A percentile compares a stretch with the other conserved stretches of the same genome.
These are phyloP conservation scores for Sepioteuthis lessoniana DNA, from an alignment of 2,888 invertebrate genomes.

Conservation along the genomic window DNA sequence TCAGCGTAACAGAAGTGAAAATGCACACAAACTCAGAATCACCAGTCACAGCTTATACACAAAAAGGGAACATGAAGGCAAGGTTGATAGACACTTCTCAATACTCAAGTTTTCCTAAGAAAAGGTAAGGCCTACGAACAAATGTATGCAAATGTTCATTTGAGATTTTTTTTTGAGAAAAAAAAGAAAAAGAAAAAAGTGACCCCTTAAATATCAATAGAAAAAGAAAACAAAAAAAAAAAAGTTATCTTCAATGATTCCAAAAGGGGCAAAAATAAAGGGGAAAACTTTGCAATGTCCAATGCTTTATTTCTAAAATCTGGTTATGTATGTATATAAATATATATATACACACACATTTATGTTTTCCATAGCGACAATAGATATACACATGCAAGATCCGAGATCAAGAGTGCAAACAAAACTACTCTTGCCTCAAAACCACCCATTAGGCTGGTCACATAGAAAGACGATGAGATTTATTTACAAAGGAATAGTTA, in stretches of 20 bases:
- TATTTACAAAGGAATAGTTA: conserved; percentile 44
- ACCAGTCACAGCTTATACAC: not conserved
- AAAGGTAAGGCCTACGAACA: not conserved
- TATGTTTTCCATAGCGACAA: conserved; percentile 45
- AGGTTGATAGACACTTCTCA: not conserved
- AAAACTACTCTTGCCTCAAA: conserved; percentile 38
- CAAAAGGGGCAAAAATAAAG: not conserved
- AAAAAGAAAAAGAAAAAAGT: not conserved
- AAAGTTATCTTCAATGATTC: not conserved
- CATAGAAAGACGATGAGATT: conserved; percentile 42
- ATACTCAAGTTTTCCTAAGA: not conserved
- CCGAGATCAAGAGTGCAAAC: not conserved
- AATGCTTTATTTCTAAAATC: conserved; percentile 47
- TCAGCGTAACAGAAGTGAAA: not conserved
- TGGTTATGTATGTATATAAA: conserved; percentile 45
- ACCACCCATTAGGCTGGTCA: conserved; percentile 16
- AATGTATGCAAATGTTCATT: not conserved
- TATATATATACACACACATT: not conserved
- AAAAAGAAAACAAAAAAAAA: not conserved
- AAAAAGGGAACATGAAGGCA: not conserved
- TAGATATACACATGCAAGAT: conserved; percentile 40
- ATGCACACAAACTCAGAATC: not conserved
- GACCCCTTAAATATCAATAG: no score
- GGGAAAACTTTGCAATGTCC: conserved; percentile 38
- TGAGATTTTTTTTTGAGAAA: no score